Base-by-base conservation (phyloP, 1,140 invertebrate species). In the Ceratosolen fusciceps region DNA sequence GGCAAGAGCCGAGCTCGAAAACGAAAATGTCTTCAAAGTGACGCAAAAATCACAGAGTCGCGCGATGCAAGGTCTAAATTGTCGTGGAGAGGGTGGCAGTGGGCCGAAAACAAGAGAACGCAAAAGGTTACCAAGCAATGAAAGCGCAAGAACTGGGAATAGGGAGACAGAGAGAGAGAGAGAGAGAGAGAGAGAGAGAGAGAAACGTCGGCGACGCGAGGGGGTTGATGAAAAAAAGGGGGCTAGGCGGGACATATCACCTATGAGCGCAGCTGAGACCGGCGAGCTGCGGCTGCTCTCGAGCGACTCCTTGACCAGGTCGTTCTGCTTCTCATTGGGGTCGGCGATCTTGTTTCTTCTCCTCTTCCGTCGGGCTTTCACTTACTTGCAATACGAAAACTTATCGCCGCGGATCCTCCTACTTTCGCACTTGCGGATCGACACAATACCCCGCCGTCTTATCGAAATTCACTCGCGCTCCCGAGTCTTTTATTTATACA, bases 281-380 rank as follows among this genome's bases (percentile, higher is more conserved):
- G 43, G 43, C 47, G 4, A 16, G 29, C 62, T 43, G 47, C n/a
- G n/a, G n/a, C 62, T 68, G 47, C 62, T 78, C 60, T 67, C 74
- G 73, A 43, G 67, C 67, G 67, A 26, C 67, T 47, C 14, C 65
- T 82, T 49, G 49, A 76, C 62, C 62, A 72, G 29, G 58, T 52
- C 43, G 74, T 34, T n/a, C 47, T 52, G 37, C 74, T 76, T 67
- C 31, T 73, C 71, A 39, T 68, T 62, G 52, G 21, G 49, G 26
- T 0, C 29, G 8, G 10, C 19, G 19, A 37, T 49, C 7, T 68
- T 39, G 14, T 19, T 70, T n/a, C n/a, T n/a, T n/a, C 70, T 47
- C n/a, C 56, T 49, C 1, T 1, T 37, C n/a, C n/a, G 31, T 24
- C 2, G 4, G 21, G 2, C 16, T 12, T 62, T 37, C 19, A 37